A percentile compares a stretch with the other conserved stretches of the same genome.
Conservation (phyloP, 2,888 invertebrate species). For the Idaea aversata region DNA sequence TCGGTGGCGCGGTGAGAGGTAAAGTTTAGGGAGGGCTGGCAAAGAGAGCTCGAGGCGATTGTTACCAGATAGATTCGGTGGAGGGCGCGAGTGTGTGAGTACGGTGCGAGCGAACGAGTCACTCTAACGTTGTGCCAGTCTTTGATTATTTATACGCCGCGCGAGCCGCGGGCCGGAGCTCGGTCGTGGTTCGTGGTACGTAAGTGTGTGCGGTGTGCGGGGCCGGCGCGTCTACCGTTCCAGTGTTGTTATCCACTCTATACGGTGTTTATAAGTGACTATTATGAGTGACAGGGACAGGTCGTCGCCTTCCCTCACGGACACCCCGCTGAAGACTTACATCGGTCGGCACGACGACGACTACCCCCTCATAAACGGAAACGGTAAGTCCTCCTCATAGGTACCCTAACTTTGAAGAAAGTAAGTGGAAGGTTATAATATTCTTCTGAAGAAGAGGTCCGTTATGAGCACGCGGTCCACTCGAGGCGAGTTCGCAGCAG, state of each 20-base stretch:
- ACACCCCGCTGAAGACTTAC: conserved; percentile 92
- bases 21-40: neutral
- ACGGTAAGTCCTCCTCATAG: conserved; percentile 74
- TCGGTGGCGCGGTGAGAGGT: too few relatives aligned
- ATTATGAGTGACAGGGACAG: conserved; percentile 95
- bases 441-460: neutral
- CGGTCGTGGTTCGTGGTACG: conserved; percentile 72
- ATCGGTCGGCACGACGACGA: conserved; percentile 91
- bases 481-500: conserved; percentile 12
- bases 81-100: conserved; percentile 11
- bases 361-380: conserved; percentile 89
- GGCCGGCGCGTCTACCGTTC: conserved; percentile 69
- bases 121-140: neutral
- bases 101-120: conserved; percentile 25
- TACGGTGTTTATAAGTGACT: conserved; percentile 75
- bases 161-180: conserved; percentile 79
- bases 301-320: conserved; percentile 92
- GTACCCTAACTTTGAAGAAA: conserved; percentile 16
- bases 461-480: neutral
- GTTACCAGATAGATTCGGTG: conserved; percentile 2
- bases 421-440: neutral
- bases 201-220: conserved; percentile 65
- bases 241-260: conserved; percentile 53
- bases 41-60: neutral
- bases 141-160: conserved; percentile 70